These are phyloP conservation scores for Etheostoma nigrum DNA, from an alignment of 2,797 vertebrate genomes.

Conservation along the genomic window DNA sequence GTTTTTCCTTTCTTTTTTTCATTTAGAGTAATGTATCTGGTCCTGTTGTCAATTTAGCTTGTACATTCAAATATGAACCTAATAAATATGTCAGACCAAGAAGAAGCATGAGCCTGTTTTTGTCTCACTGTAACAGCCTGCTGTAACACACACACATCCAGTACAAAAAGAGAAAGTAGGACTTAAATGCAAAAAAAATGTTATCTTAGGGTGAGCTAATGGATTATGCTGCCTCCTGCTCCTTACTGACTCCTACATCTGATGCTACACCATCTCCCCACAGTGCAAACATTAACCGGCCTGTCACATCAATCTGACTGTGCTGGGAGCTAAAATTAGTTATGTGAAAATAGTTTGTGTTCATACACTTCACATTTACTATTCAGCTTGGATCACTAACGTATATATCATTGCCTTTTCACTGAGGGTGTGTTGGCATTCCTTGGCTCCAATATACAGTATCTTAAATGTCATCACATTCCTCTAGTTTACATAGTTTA, in stretches of 20 bases:
- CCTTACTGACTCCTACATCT: slow-evolving; percentile 8
- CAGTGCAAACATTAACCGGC: slow-evolving; percentile 48
- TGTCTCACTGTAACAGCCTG: slow-evolving; percentile 22
- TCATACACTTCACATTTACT: slow-evolving; percentile 24
- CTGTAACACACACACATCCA: slow-evolving; percentile 27
- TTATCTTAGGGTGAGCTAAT: slow-evolving; percentile 61
- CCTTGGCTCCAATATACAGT: slow-evolving; percentile 12
- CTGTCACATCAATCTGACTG: slow-evolving; percentile 29
- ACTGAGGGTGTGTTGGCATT: slow-evolving; percentile 32
- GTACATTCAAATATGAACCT: slow-evolving; percentile 88
- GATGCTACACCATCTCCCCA: slow-evolving; percentile 5
- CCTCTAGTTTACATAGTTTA: slow-evolving; percentile 35
- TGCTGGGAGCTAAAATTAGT: slow-evolving; percentile 39
- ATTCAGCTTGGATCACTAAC: slow-evolving; percentile 19
- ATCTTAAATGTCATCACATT: slow-evolving; percentile 48
- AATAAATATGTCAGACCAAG: slow-evolving; percentile 85
- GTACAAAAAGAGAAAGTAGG: slow-evolving; percentile 30
- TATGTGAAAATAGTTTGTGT: slow-evolving; percentile 19
- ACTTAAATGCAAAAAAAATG: slow-evolving; percentile 35
- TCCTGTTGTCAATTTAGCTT: slow-evolving; percentile 88
- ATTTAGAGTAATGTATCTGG: slow-evolving; percentile 85
- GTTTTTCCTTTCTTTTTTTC: slow-evolving; percentile 67
- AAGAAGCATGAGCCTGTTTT: slow-evolving; percentile 44
- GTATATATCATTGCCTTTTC: neutral
- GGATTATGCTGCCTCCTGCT: slow-evolving; percentile 54